Conservation (phyloP, 1,140 invertebrate genomes). For the Aphelenchoides fujianensis region DNA sequence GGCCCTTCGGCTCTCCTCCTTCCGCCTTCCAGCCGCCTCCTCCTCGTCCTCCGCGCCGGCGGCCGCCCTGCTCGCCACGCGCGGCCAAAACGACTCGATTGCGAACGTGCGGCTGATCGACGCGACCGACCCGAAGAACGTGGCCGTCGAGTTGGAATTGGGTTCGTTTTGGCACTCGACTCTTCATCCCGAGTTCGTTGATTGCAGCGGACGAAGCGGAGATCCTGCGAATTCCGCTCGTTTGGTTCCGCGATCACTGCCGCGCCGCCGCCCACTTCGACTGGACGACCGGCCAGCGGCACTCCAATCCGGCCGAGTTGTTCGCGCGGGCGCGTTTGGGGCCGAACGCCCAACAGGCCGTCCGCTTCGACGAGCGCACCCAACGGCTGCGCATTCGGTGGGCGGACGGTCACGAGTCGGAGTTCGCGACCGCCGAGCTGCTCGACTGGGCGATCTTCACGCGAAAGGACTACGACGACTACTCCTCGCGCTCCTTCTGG, state of each 20-base stretch:
- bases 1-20: no score
- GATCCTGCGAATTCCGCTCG: slow-evolving; percentile 41
- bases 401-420: slow-evolving; percentile 37
- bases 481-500: slow-evolving; percentile 37
- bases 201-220: slow-evolving; percentile 2
- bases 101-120: slow-evolving; percentile 3
- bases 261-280: slow-evolving; percentile 37
- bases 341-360: neutral
- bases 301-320: slow-evolving; percentile 35
- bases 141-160: slow-evolving; percentile 8
- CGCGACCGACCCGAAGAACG: neutral
- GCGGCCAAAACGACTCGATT: slow-evolving; percentile 1
- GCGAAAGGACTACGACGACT: slow-evolving; percentile 22
- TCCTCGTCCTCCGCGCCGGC: no score
- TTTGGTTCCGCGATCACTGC: slow-evolving; percentile 59
- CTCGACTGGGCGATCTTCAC: slow-evolving; percentile 38
- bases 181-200: neutral
- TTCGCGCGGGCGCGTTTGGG: slow-evolving; percentile 35
- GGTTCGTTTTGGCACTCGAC: neutral
- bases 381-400: slow-evolving; percentile 33
- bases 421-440: slow-evolving; percentile 32
- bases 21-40: no score
- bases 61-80: no score
- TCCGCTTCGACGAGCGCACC: slow-evolving; percentile 27
- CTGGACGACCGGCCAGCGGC: slow-evolving; percentile 49